Base-by-base conservation (phyloP, 2,888 invertebrate species). In the Folsomia candida region DNA sequence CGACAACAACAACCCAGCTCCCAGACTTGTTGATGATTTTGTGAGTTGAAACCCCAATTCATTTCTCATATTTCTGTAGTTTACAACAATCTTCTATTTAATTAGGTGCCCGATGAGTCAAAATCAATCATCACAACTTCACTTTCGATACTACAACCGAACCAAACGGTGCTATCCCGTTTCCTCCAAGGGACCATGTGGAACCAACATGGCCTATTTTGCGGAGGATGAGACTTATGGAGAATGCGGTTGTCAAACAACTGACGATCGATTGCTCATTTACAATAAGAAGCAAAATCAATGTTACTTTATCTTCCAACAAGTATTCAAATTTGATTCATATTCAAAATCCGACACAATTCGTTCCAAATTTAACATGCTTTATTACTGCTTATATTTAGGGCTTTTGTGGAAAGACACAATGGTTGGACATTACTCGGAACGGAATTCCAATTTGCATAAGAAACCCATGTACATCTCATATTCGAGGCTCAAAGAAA, bases 231-330 rank as follows among this genome's bases (percentile, higher is more conserved):
- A 51, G 6, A 59, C 37, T 2, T 14, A 63, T 6, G 75, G 75
- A 62, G 57, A 51, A n/a, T 75, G 75, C 37, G 73, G 73, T 24
- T 75, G 75, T 18, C 65, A 69, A 24, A n/a, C n/a, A n/a, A 24
- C n/a, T 1, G 26, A 58, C 1, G 0, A 1, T 1, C 67, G 75
- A 59, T 27, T 71, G 25, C 58, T 73, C 1, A 14, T 75, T 4
- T 73, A 68, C 27, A 57, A 73, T 37, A 51, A 57, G 2, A 18
- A 51, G 26, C 61, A 63, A 2, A 65, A 73, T n/a, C 29, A 51
- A 22, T 75, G 75, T 25, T 73, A 73, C 25, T 64, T 24, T 9
- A 75, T 75, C 28, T 73, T 70, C 37, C 47, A 65, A 37, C 65
- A 69, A 65, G 75, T 75, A 68, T n/a, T n/a, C n/a, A n/a, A n/a